Evolutionary conservation across 2,888 invertebrate species (phyloP), one percentile per base, ranked within the genome.

Genomic region (Eupelmus urozonus): DNA sequence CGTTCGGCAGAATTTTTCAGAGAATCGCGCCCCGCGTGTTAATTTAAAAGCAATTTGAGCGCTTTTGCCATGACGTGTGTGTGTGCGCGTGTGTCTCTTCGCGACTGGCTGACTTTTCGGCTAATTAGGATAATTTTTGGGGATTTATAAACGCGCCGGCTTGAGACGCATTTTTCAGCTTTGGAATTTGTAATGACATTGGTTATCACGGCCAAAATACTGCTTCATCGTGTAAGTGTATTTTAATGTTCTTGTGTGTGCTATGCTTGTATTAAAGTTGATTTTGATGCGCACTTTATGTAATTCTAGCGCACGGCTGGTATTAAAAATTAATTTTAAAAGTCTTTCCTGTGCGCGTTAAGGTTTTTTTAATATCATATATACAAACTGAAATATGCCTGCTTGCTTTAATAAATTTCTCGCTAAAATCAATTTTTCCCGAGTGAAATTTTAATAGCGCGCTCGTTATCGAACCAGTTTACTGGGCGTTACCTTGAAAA

Each of bases 41-140:
- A 65, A 76, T 76, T 76, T 71, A 76, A 76, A 76, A 76, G 76
- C 65, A 76, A 76, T 76, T 76, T 76, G 65, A n/a, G 23, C 45
- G 51, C 45, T 67, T 67, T 53, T 55, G 55, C 72, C 62, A 73
- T 78, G 73, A 78, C 66, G 60, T 27, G 51, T 49, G 55, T 53
- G 18, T 25, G 1, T 27, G 29, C 34, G 66, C 16, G 45, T n/a
- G 20, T 7, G 34, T 29, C 3, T n/a, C 0, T 25, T 5, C 7
- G 25, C 49, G 2, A 49, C 3, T 49, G 20, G 51, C n/a, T n/a
- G n/a, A 53, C 7, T 63, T 76, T 76, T 42, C 66, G 34, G 45
- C 27, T 60, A 77, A 72, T 72, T 77, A 77, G 72, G 72, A 77
- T 72, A 66, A 77, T 77, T 67, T 72, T 72, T 27, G 18, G 51